Evolutionary conservation across 2,888 invertebrate species (phyloP).

Genomic region (Entomobrya proxima): DNA sequence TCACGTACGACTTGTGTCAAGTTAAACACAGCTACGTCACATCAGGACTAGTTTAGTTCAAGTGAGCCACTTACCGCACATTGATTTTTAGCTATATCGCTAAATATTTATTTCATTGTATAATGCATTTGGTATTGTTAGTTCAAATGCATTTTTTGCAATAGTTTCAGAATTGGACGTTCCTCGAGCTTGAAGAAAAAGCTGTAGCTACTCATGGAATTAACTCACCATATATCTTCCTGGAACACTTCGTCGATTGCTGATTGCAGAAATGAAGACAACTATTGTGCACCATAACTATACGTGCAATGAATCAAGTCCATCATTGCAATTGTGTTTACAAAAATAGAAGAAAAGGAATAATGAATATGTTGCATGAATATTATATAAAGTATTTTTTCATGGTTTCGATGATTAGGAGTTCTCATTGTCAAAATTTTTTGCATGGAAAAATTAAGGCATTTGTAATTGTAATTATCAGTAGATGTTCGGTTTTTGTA

Average conservation of each 20-base stretch:
- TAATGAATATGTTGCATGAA: no score
- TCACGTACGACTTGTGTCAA: background rate
- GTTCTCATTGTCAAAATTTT: no score
- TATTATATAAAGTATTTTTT: no score
- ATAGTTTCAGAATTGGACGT: slow-evolving; percentile 67
- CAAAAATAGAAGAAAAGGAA: no score
- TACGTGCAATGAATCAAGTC: no score
- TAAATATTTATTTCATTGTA: no score
- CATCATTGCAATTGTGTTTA: no score
- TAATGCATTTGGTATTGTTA: background rate
- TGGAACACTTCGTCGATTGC: background rate
- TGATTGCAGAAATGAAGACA: background rate
- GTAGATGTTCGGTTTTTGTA: no score
- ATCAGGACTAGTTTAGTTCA: background rate
- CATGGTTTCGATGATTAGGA: no score
- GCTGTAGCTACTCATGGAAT: slow-evolving; percentile 31
- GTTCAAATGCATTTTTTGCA: background rate
- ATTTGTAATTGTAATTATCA: no score
- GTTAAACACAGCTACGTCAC: background rate
- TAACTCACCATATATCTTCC: background rate
- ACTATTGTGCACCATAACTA: no score
- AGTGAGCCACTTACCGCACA: slow-evolving; percentile 15
- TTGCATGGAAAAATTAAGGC: no score
- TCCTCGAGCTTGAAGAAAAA: slow-evolving; percentile 56
- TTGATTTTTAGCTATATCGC: background rate